These are phyloP conservation scores for Stenichneumon culpator DNA, from an alignment of 2,888 invertebrate genomes.

Conservation along the genomic window DNA sequence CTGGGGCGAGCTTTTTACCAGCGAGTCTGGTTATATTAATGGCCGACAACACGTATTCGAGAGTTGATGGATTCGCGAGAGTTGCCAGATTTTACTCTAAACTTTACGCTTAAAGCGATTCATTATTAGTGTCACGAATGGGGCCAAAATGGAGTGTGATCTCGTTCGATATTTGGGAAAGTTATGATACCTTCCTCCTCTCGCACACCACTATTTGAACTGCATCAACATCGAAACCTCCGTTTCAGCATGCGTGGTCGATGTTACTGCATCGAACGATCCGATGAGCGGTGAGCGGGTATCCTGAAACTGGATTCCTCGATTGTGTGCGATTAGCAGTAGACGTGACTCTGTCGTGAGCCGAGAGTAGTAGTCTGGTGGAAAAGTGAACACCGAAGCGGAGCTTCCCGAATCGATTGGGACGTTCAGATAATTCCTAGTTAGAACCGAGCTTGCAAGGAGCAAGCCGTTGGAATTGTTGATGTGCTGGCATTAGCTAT, in stretches of 20 bases:
- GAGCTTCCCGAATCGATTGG: constrained; percentile 40
- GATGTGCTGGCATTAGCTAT: constrained; percentile 20
- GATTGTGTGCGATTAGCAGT: constrained; percentile 58
- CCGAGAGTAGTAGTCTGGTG: constrained; percentile 18
- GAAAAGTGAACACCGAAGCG: constrained; percentile 23
- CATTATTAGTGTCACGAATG: not conserved
- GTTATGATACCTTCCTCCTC: not conserved
- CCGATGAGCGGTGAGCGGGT: constrained; percentile 34
- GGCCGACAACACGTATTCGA: not conserved
- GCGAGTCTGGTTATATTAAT: not conserved
- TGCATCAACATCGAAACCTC: not conserved
- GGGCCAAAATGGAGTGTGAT: not conserved
- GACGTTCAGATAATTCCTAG: constrained; percentile 54
- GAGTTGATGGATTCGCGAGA: not conserved
- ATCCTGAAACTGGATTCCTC: constrained; percentile 50
- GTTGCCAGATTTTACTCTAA: not conserved
- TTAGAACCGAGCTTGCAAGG: constrained; percentile 24
- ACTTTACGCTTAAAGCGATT: not conserved
- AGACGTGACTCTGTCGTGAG: constrained; percentile 49
- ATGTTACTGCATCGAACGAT: constrained; percentile 29
- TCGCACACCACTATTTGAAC: not conserved
- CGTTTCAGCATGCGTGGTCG: constrained; percentile 11
- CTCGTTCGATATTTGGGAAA: not conserved
- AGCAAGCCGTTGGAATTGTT: constrained; percentile 38
- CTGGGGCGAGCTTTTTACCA: constrained; percentile 7